Evolutionary conservation across 1,140 invertebrate species (phyloP), one percentile per base, ranked within the genome.

Genomic region (Stratiolaelaps scimitus): DNA sequence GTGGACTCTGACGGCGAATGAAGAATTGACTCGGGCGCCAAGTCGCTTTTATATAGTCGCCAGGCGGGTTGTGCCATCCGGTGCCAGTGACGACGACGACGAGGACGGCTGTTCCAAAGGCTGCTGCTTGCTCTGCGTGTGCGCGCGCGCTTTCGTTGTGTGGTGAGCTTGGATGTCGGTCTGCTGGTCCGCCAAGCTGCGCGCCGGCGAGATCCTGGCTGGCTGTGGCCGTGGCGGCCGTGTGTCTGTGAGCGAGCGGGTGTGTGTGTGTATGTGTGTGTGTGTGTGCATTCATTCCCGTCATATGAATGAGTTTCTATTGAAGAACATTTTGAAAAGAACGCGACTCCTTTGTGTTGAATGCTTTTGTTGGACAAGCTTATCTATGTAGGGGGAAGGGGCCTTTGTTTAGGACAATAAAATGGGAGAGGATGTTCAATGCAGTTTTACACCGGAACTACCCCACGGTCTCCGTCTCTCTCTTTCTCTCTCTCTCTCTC

Each of bases 321-420:
- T 60, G 53, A 60, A 60, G 53, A 60, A 60, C 53, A 60, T 60
- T 60, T 60, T 60, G 53, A 60, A 60, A 60, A 60, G 53, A 60
- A 60, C 53, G 53, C 53, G 53, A 60, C 53, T 60, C 53, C 53
- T 60, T 60, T 60, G 53, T 60, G 53, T 60, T 60, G 53, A 60
- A 60, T 60, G 53, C 53, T 60, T 60, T 60, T 60, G 53, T 60
- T 60, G 53, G 53, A 60, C 53, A 60, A 60, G 23, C 53, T 60
- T 60, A 60, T 60, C 53, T 60, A 60, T 60, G 23, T 60, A 60
- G 53, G 53, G 34, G 34, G 34, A 40, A 40, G 34, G 34, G 10
- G 23, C 53, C 53, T 60, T 60, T 60, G 53, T 60, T 60, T 60
- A 60, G 53, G 53, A 60, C 53, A 60, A 60, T 60, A 60, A 60